Evolutionary conservation across 2,888 invertebrate species (phyloP), one percentile per base, ranked within the genome.

Genomic region (Pheosia gnoma): DNA sequence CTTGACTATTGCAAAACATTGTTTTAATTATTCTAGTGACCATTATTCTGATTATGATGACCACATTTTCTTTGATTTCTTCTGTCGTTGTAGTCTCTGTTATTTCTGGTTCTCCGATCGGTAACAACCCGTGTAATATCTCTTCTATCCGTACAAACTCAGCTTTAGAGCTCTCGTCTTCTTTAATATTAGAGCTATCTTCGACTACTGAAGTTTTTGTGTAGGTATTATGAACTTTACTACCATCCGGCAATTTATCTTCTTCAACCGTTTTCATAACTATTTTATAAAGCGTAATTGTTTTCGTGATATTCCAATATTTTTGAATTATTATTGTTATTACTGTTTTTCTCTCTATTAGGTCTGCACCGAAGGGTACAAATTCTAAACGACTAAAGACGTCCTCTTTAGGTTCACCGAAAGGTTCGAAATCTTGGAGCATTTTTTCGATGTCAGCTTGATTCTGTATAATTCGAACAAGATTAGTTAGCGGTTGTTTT

Each of bases 231-330:
- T 36, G 59, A 3, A 67, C 53, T 64, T 70, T 72, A 36, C 59
- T 72, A 45, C 71, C 71, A 63, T 72, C 71, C 10, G 71, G 71
- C 7, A 68, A 58, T 53, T 67, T 58, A 55, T 72, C 64, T 69
- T 72, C 66, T 67, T 67, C 59, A 36, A 63, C 7, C 57, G 77
- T 74, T 9, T 58, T 45, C 7, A 68, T 62, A 6, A 62, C 57
- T 52, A 68, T 66, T 58, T 72, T 69, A 41, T 68, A 67, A 13
- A 70, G 55, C 3, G 65, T 65, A 37, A 58, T 58, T 10, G 61
- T 67, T 57, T 54, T 62, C 0, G 60, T 64, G 10, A 61, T 57
- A 43, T 68, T 58, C 25, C 57, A 64, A 49, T 74, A 71, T 57
- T 74, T 60, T 45, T 72, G 74, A 60, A 68, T 56, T 39, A 65